Base-by-base conservation (phyloP, 2,113 vertebrate genomes). In the Donacobius atricapilla region DNA sequence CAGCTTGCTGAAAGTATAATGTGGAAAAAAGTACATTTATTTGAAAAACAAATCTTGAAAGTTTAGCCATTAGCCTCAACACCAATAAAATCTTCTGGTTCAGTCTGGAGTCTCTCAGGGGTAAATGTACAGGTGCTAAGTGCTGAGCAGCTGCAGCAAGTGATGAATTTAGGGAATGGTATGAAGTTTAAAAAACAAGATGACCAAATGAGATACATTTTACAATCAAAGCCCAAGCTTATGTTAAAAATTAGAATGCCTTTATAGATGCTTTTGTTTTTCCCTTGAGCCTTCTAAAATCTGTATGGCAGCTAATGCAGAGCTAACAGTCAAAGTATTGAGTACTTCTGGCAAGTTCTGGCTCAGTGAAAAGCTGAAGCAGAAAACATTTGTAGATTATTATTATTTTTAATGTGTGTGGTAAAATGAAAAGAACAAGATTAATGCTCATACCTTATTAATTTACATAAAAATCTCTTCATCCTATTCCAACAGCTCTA, bases 1-100 rank as follows among this genome's bases (percentile, higher is more conserved):
- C 80, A 61, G 92, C 93, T 97, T 96, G 89, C 57, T 97, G 96
- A 81, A 97, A 93, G 92, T 58, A 90, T 97, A 98, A 96, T 95
- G 76, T 82, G 91, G 81, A 90, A 96, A 94, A 96, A 97, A 87
- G 76, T 21, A 10, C 77, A 96, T 90, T 96, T 97, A 96, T 96
- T 98, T 97, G 96, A 97, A 98, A 98, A 98, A 97, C 89, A 96
- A 98, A 97, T 97, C 97, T 97, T 97, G 96, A 97, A 96, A 97
- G 94, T 97, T 97, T 89, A 96, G 93, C 95, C 96, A 96, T 98
- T 97, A 97, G 96, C 83, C 65, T 87, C 60, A 20, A 84, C 16
- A 90, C 96, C 97, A 95, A 95, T 98, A 98, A 98, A 98, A 92
- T 73, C 47, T 66, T 94, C 91, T 92, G 64, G 92, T 96, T 95